A percentile compares a stretch with the other conserved stretches of the same genome.
phyloP scores from a whole-genome alignment of 1,140 invertebrate species.

The Bilobella aurantiaca region DNA sequence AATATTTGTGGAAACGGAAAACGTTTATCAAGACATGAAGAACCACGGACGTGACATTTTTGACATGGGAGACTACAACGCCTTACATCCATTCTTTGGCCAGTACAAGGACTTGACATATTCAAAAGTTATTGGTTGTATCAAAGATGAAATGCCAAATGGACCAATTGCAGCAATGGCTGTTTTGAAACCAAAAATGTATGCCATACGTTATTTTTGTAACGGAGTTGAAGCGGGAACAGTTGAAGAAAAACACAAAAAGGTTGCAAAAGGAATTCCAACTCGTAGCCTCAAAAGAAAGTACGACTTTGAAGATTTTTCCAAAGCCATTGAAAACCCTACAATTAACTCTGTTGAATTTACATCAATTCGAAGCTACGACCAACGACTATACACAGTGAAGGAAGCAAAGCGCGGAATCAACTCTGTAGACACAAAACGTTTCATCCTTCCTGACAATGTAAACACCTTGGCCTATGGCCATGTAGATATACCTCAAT shows the following conservation, averaged over 20 bases:
- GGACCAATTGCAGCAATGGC: background rate
- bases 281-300: background rate
- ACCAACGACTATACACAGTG: background rate
- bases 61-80: background rate
- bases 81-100: background rate
- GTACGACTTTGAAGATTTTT: background rate
- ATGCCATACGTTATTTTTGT: background rate
- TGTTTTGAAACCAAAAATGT: background rate
- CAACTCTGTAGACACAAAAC: background rate
- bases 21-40: slow-evolving; percentile 16
- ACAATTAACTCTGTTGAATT: background rate
- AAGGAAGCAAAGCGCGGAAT: background rate
- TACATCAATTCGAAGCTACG: background rate
- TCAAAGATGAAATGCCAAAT: background rate
- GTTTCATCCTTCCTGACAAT: background rate
- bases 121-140: background rate
- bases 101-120: background rate
- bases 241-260: background rate
- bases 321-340: background rate
- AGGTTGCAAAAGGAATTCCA: background rate
- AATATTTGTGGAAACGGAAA: slow-evolving; percentile 4
- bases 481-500: background rate
- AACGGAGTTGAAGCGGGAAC: background rate
- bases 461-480: slow-evolving; percentile 1
- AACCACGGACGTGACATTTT: background rate